Conservation (phyloP, 2,797 vertebrate genomes). For the Girardinus metallicus region DNA sequence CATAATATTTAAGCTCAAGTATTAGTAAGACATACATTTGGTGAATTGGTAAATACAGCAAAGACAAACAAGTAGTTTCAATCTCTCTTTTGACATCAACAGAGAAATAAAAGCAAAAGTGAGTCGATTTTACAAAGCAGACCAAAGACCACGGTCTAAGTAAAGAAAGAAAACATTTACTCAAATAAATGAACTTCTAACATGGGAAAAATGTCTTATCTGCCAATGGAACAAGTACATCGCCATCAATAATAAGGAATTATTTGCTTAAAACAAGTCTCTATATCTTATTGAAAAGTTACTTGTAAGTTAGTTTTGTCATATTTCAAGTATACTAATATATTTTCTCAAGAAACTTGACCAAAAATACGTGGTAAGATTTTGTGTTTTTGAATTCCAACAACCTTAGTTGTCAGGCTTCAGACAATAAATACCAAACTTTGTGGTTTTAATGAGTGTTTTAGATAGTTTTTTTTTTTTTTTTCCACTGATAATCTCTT, state of each 20-base stretch:
- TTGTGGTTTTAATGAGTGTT: neutral
- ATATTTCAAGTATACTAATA: too few species aligned
- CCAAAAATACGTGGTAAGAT: too few species aligned
- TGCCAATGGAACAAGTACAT: too few species aligned
- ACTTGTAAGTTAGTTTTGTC: too few species aligned
- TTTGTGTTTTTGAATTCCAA: neutral
- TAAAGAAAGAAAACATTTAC: neutral
- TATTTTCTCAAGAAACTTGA: too few species aligned
- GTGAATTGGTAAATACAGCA: neutral
- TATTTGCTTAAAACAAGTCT: too few species aligned
- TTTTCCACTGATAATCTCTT: neutral
- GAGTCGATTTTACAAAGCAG: neutral
- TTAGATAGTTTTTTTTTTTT: neutral
- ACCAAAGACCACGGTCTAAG: neutral
- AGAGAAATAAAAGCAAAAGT: neutral
- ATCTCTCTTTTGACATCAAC: neutral
- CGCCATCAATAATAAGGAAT: too few species aligned
- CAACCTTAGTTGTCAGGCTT: neutral
- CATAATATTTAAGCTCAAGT: neutral
- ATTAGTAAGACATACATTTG: neutral
- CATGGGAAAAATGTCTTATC: neutral
- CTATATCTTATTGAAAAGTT: too few species aligned
- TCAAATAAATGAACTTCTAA: neutral
- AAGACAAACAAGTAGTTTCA: neutral
- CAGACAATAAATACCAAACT: neutral